phyloP scores from a whole-genome alignment of 1,140 invertebrate genomes.

The Druon quercuslanigerum region DNA sequence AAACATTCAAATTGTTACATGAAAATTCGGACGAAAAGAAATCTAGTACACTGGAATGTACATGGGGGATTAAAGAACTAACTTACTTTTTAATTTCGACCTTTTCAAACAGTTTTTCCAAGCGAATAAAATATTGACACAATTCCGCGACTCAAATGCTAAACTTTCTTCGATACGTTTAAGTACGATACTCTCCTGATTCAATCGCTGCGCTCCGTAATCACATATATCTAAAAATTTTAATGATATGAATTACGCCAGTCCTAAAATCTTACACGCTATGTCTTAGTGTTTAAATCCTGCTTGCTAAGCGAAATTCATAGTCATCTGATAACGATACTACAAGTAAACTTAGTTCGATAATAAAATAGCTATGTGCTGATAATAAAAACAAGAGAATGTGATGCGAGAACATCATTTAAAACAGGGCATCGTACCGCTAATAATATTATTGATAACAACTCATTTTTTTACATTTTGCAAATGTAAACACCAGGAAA shows the following conservation, averaged over 20 bases:
- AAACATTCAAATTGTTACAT: background rate
- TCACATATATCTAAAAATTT: constrained; percentile 62
- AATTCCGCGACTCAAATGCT: background rate
- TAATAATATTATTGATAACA: background rate
- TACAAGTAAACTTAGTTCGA: constrained; percentile 45
- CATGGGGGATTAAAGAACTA: background rate
- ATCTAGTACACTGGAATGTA: constrained; percentile 7
- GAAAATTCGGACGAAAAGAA: background rate
- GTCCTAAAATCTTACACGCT: constrained; percentile 56
- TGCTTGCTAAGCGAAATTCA: constrained; percentile 47
- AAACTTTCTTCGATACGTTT: constrained; percentile 37
- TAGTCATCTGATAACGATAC: constrained; percentile 41
- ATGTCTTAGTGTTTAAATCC: constrained; percentile 47
- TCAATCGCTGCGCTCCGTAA: constrained; percentile 47
- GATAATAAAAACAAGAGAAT: constrained; percentile 42
- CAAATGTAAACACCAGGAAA: background rate
- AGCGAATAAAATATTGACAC: background rate
- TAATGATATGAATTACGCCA: constrained; percentile 61
- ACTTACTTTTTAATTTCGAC: background rate
- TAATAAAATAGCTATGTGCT: constrained; percentile 42
- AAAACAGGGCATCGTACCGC: constrained; percentile 8
- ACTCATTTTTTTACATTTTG: background rate
- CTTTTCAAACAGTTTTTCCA: constrained; percentile 30
- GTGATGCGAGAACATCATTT: constrained; percentile 52
- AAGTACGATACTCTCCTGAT: constrained; percentile 57